Base-by-base conservation (phyloP, 2,888 invertebrate genomes). In the Corbicula japonica region DNA sequence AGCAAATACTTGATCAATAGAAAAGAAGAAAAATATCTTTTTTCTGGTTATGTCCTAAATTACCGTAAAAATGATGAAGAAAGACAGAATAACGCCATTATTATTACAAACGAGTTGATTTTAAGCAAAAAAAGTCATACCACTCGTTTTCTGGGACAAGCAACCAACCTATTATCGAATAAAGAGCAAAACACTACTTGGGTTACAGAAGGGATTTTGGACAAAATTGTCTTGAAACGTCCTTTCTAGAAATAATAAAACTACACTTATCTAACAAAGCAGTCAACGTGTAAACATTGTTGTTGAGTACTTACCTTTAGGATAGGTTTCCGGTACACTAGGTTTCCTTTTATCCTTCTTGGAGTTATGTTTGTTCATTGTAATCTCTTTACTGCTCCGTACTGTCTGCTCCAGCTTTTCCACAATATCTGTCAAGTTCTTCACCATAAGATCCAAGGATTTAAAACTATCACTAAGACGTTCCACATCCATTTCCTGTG, bases 401-500 rank as follows among this genome's bases (percentile, higher is more conserved):
- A 83, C 69, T 18, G 83, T 81, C 26, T 71, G 60, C 34, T 80
- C 85, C 0, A 87, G 65, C 46, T 76, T 75, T 15, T 84, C 86
- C 28, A 87, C 78, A 21, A 84, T 65, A 12, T 60, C 54, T 41
- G 86, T 76, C 32, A 87, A 52, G 71, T 85, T 87, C 48, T 74
- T 70, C n/a, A 87, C 83, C 46, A 87, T 80, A 30, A 69, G 44
- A 26, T 87, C 86, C 41, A 87, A 38, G 6, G 80, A 54, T 35
- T 75, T 81, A 76, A 85, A 87, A 54, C 78, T 83, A n/a, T 60
- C 50, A 54, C 80, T 84, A 56, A 85, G 56, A 54, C 65, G 74
- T 8, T 85, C 85, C 52, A 81, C 66, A 68, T 61, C 83, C 62
- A 63, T 71, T 41, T 83, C 82, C 38, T 85, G 85, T 32, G 81